Evolutionary conservation across 2,797 vertebrate species (phyloP).

Genomic region (Serranus cabrilla): DNA sequence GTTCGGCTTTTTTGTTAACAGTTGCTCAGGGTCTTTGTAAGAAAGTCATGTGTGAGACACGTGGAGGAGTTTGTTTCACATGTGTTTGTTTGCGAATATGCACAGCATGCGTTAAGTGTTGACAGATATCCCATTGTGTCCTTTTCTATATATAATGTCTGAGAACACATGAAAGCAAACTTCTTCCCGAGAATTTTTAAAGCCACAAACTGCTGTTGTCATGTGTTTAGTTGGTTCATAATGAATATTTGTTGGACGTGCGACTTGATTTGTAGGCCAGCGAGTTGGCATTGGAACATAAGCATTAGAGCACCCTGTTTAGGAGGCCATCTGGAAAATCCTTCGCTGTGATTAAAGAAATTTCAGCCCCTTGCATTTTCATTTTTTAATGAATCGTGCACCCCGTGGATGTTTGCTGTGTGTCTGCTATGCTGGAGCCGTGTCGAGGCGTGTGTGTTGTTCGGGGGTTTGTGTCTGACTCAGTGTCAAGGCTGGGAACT

Average conservation of each 20-base stretch:
- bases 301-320: conserved; percentile 58
- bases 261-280: conserved; percentile 58
- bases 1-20: conserved; percentile 9
- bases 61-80: neutral
- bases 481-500: conserved; percentile 64
- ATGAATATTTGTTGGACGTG: conserved; percentile 57
- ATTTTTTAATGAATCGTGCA: conserved; percentile 65
- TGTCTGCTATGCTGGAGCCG: conserved; percentile 37
- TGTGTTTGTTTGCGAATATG: neutral
- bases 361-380: conserved; percentile 54
- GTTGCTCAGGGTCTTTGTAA: conserved; percentile 5
- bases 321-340: conserved; percentile 73
- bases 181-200: neutral
- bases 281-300: conserved; percentile 60
- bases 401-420: conserved; percentile 55
- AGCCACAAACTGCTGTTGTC: conserved; percentile 42
- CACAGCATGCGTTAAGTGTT: neutral
- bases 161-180: conserved; percentile 14
- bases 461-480: conserved; percentile 57
- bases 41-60: neutral
- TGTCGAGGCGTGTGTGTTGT: conserved; percentile 48
- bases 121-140: conserved; percentile 1
- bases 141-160: conserved; percentile 14
- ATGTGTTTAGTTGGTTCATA: conserved; percentile 43
- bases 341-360: conserved; percentile 57